These are phyloP conservation scores for Pterostichus niger DNA, from an alignment of 2,888 invertebrate genomes.

Conservation along the genomic window DNA sequence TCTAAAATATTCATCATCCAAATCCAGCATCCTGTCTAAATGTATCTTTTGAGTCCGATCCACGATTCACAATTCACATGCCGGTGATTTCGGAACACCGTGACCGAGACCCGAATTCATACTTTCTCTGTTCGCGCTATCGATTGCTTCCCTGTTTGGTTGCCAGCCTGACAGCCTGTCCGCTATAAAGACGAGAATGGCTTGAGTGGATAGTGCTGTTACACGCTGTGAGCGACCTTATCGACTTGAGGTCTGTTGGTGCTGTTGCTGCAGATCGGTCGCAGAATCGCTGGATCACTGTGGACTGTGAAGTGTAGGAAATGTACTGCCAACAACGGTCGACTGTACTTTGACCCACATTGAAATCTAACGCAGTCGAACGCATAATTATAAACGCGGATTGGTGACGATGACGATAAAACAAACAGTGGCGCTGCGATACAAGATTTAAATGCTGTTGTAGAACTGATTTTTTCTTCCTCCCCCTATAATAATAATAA, in stretches of 20 bases:
- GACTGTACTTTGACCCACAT: conserved; percentile 57
- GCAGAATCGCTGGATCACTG: neutral
- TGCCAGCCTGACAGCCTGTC: neutral
- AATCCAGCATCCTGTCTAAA: neutral
- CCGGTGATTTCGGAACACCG: neutral
- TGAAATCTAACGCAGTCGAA: conserved; percentile 37
- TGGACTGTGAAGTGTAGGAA: conserved; percentile 27
- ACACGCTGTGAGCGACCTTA: neutral
- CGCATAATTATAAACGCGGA: conserved; percentile 53
- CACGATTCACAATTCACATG: neutral
- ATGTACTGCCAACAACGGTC: conserved; percentile 27
- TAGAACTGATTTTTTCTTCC: no score
- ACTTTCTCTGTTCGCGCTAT: conserved; percentile 55
- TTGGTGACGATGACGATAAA: neutral
- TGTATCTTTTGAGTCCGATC: neutral
- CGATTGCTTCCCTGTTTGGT: conserved; percentile 49
- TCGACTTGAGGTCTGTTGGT: neutral
- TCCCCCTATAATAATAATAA: no score
- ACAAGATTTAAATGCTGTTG: neutral
- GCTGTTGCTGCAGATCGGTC: neutral
- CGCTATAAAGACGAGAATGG: neutral
- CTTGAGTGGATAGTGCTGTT: neutral
- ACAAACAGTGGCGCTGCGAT: neutral
- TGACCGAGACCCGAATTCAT: conserved; percentile 54
- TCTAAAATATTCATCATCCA: neutral